Conservation (phyloP, 2,888 invertebrate genomes). For the Oegoconia quadripuncta region DNA sequence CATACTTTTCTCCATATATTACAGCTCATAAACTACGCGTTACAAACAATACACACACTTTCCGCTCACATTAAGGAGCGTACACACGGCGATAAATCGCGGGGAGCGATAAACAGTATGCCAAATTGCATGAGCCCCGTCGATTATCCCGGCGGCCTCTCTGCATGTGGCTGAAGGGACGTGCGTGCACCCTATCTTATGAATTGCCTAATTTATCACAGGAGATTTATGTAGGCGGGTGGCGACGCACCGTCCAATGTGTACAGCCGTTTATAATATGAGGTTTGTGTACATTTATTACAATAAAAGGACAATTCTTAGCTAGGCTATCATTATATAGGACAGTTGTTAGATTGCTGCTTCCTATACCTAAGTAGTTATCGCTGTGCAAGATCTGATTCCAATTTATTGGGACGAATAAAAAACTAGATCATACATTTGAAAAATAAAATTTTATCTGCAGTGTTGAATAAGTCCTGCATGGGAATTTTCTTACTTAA, state of each 20-base stretch:
- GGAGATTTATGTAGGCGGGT: constrained; percentile 51
- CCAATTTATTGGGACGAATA: too few species aligned
- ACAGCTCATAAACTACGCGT: constrained; percentile 31
- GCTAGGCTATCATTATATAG: not conserved
- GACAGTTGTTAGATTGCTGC: too few species aligned
- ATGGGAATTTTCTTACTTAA: too few species aligned
- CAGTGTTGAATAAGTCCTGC: too few species aligned
- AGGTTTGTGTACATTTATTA: constrained; percentile 16
- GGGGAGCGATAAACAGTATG: constrained; percentile 33
- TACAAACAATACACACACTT: constrained; percentile 30
- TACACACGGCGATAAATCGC: constrained; percentile 19
- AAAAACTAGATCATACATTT: too few species aligned
- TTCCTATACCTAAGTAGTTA: too few species aligned
- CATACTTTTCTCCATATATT: constrained; percentile 21
- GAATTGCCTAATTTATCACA: constrained; percentile 65
- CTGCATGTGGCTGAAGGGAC: constrained; percentile 39
- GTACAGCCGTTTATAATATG: constrained; percentile 24
- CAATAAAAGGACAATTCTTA: constrained; percentile 25
- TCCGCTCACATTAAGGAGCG: constrained; percentile 31
- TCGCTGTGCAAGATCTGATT: too few species aligned
- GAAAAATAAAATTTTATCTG: too few species aligned
- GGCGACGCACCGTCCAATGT: constrained; percentile 51
- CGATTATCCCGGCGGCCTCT: constrained; percentile 42
- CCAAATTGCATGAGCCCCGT: constrained; percentile 42
- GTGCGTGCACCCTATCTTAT: constrained; percentile 55